These are phyloP conservation scores for Tachuris rubrigastra DNA, from an alignment of 2,113 vertebrate species.

Conservation along the genomic window DNA sequence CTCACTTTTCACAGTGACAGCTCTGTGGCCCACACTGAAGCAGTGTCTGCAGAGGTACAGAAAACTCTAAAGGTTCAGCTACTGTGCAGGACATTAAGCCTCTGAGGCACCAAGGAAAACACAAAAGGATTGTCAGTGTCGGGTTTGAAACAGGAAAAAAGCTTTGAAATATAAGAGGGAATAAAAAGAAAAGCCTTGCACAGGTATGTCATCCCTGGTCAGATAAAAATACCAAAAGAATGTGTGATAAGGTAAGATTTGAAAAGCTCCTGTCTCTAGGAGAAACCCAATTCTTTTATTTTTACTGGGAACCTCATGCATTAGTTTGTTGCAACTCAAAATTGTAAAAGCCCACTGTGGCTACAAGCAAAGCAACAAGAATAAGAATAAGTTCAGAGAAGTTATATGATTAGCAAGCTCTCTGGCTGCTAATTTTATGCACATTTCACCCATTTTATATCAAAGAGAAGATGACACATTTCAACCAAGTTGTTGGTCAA, in stretches of 20 bases:
- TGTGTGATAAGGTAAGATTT: neutral
- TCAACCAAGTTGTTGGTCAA: slow-evolving; percentile 7
- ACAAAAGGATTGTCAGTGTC: slow-evolving; percentile 57
- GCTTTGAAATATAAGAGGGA: slow-evolving; percentile 52
- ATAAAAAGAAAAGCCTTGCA: slow-evolving; percentile 59
- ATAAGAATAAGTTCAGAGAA: neutral
- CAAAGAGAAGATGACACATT: neutral
- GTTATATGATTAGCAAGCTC: neutral
- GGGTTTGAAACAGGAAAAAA: slow-evolving; percentile 52
- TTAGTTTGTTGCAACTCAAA: neutral
- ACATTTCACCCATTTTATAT: neutral
- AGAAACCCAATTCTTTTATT: neutral
- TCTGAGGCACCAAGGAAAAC: slow-evolving; percentile 44
- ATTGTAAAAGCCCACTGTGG: neutral
- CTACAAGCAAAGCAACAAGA: neutral
- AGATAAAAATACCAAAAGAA: slow-evolving; percentile 43
- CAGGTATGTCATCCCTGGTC: neutral
- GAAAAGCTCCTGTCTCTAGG: neutral
- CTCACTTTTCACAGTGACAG: neutral
- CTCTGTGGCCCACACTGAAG: neutral
- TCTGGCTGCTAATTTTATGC: neutral
- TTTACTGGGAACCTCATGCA: neutral
- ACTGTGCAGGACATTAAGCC: slow-evolving; percentile 41
- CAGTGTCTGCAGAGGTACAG: neutral
- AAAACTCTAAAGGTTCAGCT: slow-evolving; percentile 34